A percentile compares a stretch with the other conserved stretches of the same genome.
These are phyloP conservation scores for Esox masquinongy DNA, from an alignment of 2,797 vertebrate species.

Conservation along the genomic window DNA sequence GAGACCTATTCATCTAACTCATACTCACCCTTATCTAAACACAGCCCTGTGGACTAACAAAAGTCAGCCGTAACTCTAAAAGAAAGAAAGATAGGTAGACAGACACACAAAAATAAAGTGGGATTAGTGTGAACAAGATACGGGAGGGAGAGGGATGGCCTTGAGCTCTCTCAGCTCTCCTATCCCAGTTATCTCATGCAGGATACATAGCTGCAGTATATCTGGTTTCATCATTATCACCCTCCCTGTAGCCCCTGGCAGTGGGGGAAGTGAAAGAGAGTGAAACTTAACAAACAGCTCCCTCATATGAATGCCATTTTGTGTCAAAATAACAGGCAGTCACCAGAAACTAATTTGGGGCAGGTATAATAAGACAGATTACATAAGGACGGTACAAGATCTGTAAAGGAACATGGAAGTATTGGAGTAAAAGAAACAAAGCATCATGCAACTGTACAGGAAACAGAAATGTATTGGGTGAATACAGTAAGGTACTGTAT, in stretches of 20 bases:
- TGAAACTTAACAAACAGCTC: background rate
- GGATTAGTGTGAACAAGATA: background rate
- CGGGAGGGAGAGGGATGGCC: background rate
- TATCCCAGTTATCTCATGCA: background rate
- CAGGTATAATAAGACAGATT: background rate
- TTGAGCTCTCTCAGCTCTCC: background rate
- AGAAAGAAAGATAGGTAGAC: background rate
- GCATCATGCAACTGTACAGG: background rate
- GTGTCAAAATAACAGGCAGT: background rate
- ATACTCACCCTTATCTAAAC: constrained; percentile 30
- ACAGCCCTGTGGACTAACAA: constrained; percentile 18
- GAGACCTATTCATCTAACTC: background rate
- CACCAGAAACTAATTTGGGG: background rate
- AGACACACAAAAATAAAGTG: background rate
- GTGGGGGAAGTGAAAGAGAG: background rate
- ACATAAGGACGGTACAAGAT: background rate
- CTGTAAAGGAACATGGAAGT: background rate
- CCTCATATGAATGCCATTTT: background rate
- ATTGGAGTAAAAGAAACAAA: background rate
- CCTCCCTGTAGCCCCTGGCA: background rate
- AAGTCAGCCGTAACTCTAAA: constrained; percentile 15
- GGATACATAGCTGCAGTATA: background rate
- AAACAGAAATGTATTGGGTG: background rate
- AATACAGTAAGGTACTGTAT: background rate
- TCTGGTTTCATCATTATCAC: background rate